Evolutionary conservation across 2,113 vertebrate species (phyloP).

Genomic region (Gracilinanus agilis): DNA sequence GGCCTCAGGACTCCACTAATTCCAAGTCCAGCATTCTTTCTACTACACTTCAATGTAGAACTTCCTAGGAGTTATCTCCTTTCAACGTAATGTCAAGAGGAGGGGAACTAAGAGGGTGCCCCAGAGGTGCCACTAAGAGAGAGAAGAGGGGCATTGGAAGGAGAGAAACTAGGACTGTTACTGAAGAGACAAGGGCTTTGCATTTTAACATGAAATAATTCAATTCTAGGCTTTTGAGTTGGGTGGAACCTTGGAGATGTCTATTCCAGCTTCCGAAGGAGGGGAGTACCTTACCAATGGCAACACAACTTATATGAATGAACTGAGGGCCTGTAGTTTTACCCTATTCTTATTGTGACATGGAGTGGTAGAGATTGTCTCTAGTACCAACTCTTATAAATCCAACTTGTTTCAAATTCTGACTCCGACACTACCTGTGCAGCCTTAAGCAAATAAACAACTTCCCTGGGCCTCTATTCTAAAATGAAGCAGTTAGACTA

Average conservation of each 20-base stretch:
- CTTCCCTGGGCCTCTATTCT: neutral
- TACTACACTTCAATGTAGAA: neutral
- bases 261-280: neutral
- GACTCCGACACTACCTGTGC: neutral
- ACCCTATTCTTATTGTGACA: neutral
- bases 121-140: neutral
- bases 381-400: neutral
- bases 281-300: neutral
- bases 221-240: neutral
- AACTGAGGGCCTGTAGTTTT: neutral
- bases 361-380: neutral
- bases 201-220: neutral
- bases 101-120: neutral
- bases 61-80: neutral
- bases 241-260: neutral
- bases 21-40: neutral
- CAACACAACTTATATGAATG: neutral
- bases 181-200: neutral
- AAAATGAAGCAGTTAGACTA: neutral
- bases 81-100: neutral
- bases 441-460: neutral
- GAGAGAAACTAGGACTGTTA: neutral
- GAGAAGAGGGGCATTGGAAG: neutral
- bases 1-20: neutral
- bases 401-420: neutral